These are phyloP conservation scores for Hydrolagus affinis DNA, from an alignment of 2,113 vertebrate species.

Conservation along the genomic window DNA sequence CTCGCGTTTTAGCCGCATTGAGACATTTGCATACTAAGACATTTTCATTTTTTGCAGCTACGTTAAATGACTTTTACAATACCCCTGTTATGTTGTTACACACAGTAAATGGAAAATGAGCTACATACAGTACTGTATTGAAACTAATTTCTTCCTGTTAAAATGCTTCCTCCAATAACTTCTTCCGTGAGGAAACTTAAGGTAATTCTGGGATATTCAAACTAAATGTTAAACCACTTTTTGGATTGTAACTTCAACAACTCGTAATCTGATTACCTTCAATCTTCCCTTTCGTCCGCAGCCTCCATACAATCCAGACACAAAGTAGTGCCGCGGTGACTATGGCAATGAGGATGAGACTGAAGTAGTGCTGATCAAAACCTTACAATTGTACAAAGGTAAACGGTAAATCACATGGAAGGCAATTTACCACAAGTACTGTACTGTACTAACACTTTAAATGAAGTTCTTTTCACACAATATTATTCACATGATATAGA, in stretches of 20 bases:
- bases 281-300: neutral
- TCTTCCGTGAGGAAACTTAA: neutral
- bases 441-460: neutral
- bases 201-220: neutral
- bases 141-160: neutral
- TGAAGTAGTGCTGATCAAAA: neutral
- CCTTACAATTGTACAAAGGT: slow-evolving; percentile 13
- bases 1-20: too few relatives aligned
- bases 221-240: neutral
- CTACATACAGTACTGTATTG: too few relatives aligned
- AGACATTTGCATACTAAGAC: neutral
- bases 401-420: neutral
- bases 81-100: neutral
- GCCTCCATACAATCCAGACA: neutral
- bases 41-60: neutral
- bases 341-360: slow-evolving; percentile 7
- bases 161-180: neutral
- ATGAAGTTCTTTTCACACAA: neutral
- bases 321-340: slow-evolving; percentile 8
- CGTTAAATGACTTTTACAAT: neutral
- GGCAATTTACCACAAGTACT: too few relatives aligned
- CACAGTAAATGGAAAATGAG: neutral
- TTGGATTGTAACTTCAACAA: neutral
- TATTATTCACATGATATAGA: neutral
- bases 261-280: neutral